Base-by-base conservation (phyloP, 2,888 invertebrate species). In the Andrena flavipes region DNA sequence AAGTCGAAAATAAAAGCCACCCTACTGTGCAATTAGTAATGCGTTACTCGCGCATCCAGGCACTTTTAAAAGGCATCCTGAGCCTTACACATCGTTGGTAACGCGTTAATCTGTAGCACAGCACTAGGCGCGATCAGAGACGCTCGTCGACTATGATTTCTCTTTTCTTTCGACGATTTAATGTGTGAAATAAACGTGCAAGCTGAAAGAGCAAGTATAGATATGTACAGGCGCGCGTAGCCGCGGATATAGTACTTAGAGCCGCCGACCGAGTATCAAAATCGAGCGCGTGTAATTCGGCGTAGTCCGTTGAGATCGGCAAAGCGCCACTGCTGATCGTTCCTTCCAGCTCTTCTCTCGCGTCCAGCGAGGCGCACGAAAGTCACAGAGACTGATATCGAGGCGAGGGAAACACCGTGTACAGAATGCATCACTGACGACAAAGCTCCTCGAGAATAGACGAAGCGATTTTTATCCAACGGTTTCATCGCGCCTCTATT, bases 101-200 rank as follows among this genome's bases (percentile, higher is more conserved):
- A 51, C 20, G 51, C 51, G 8, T 51, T 51, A 6, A 51, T 51
- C 20, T 2, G 16, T 5, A 16, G 16, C 42, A 42, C 13, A 5
- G 42, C 42, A 4, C 42, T 42, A 42, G 5, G 0, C 42, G 42
- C 42, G 42, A 16, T 42, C 16, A 42, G 16, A 4, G 13, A 35
- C 35, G 69, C 70, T 63, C 26, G 13, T 16, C 35, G 48, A 76
- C 30, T 63, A 76, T 64, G 30, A 29, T 48, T 60, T 49, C 42
- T 62, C 62, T 26, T 78, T 73, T 77, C 69, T 60, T 77, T 75
- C 76, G 78, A 75, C 62, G 76, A 90, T 88, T 92, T 91, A 87
- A 90, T 88, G 88, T 91, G 91, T 91, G 91, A 90, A 87, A 91
- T 91, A 92, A 92, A 90, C 90, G 87, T 91, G 89, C 87, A 89